Evolutionary conservation across 1,140 invertebrate genomes (phyloP), one percentile per base, ranked within the genome.

Genomic region (Aphelinus atriplicis): DNA sequence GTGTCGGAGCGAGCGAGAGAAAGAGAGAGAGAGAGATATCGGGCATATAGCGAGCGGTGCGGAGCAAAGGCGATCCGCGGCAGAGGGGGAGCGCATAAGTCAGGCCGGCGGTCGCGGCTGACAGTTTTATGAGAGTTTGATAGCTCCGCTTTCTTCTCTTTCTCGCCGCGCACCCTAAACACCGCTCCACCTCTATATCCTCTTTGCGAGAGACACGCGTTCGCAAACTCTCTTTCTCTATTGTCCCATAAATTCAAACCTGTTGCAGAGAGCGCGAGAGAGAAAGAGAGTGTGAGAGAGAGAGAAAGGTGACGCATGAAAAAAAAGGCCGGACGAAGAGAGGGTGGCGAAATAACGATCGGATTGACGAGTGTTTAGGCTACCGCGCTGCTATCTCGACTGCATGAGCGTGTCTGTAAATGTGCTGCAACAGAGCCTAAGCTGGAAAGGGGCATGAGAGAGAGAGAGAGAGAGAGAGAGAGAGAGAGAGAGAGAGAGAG

Each of bases 91-190:
- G 82, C 83, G 82, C 87, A 88, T 88, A 88, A 88, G 86, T 88
- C 86, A 88, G 80, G 78, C 69, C 79, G 81, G 80, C 84, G 85
- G 81, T 78, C 84, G 82, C 81, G 84, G 83, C 84, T 87, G 87
- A 88, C 87, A 88, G 87, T 88, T 87, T 88, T 87, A 88, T 87
- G 87, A 87, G 87, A 87, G 85, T 87, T 87, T 88, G 87, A 87
- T 87, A 87, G 87, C 84, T 84, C 82, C 79, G 78, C 78, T 78
- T 77, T 64, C 26, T 67, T 67, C 51, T 58, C 50, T 56, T 48
- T 57, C 65, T 66, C 53, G 3, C 43, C 46, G 7, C 48, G 5
- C 46, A 47, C 61, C 70, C 60, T 55, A 63, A 64, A 62, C 61
- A 48, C 45, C 5, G 68, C 58, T 70, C 57, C 68, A 61, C 57